Conservation (phyloP, 2,113 vertebrate genomes). For the Glaucomys volans region DNA sequence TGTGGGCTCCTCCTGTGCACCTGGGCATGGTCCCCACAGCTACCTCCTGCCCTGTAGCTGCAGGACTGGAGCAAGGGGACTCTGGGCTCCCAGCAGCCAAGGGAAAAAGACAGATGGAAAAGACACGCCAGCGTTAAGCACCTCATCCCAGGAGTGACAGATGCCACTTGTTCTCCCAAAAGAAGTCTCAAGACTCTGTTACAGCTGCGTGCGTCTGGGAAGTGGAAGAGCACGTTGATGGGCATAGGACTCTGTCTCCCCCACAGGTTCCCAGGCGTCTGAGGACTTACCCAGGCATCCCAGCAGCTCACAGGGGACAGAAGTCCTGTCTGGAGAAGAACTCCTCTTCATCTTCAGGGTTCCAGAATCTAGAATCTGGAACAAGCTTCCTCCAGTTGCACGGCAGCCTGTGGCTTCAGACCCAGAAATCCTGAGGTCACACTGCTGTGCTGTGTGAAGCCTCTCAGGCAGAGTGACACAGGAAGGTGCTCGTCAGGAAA, state of each 20-base stretch:
- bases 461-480: background rate
- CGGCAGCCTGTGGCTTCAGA: background rate
- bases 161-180: background rate
- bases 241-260: accelerated
- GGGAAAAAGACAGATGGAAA: background rate
- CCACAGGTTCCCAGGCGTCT: accelerated
- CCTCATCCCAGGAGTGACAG: background rate
- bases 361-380: background rate
- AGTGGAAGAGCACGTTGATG: accelerated
- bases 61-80: accelerated
- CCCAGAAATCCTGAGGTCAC: background rate
- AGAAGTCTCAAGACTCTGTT: background rate
- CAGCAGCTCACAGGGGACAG: background rate
- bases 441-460: constrained; percentile 23
- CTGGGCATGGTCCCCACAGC: accelerated
- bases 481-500: constrained; percentile 32
- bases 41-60: background rate
- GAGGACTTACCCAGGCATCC: accelerated
- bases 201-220: background rate
- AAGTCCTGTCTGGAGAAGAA: background rate
- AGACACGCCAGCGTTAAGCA: accelerated
- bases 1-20: accelerated
- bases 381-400: background rate
- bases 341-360: background rate
- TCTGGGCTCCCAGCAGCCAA: background rate